Evolutionary conservation across 2,888 invertebrate genomes (phyloP).

Genomic region (Gymnosoma rotundatum): DNA sequence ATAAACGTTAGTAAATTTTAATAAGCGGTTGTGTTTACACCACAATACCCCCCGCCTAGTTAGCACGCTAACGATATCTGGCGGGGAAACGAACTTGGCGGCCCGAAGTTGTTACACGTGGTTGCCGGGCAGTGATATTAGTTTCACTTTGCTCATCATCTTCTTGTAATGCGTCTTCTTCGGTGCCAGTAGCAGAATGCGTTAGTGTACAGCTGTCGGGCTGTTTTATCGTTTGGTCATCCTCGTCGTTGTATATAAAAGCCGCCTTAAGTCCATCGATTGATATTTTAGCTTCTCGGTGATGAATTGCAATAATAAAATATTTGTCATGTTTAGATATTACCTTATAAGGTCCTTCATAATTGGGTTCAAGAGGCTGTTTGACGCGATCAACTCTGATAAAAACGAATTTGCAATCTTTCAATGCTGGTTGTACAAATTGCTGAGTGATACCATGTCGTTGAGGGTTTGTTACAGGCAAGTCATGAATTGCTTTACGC

Average conservation of each 20-base stretch:
- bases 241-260: neutral
- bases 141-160: too few species aligned
- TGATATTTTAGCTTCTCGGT: slow-evolving; percentile 14
- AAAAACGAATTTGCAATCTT: slow-evolving; percentile 7
- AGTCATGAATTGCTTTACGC: neutral
- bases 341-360: slow-evolving; percentile 7
- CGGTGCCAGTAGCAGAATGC: too few species aligned
- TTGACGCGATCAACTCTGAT: slow-evolving; percentile 4
- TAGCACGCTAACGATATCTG: slow-evolving; percentile 14
- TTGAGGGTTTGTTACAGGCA: neutral
- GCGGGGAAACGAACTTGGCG: neutral
- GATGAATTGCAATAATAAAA: neutral
- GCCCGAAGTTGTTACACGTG: slow-evolving; percentile 6
- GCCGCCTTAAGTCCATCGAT: slow-evolving; percentile 16
- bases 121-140: too few species aligned
- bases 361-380: neutral
- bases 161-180: too few species aligned
- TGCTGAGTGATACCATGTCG: too few species aligned
- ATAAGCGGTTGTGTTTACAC: too few species aligned
- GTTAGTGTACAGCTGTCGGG: too few species aligned
- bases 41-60: slow-evolving; percentile 12
- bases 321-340: slow-evolving; percentile 8
- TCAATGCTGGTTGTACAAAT: slow-evolving; percentile 12
- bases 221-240: too few species aligned
- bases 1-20: too few species aligned